Evolutionary conservation across 1,140 invertebrate genomes (phyloP).

Genomic region (Drosophila aff.): DNA sequence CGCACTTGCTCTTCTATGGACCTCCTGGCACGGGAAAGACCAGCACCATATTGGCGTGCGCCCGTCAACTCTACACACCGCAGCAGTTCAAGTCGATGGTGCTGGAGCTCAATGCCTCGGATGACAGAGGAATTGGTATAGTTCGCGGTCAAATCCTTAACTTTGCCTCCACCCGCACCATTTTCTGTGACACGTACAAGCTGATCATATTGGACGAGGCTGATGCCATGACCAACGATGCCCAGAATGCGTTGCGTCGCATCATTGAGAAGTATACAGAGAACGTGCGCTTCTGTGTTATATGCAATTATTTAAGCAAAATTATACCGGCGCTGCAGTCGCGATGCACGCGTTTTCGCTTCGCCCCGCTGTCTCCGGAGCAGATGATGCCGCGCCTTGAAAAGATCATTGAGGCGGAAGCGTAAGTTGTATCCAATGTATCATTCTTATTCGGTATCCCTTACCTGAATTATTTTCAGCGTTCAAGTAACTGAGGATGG

Average conservation of each 20-base stretch:
- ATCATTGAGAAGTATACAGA: conserved; percentile 99
- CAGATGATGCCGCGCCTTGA: conserved; percentile 97
- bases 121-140: conserved; percentile 99
- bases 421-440: conserved; percentile 86
- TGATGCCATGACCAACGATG: conserved; percentile 99
- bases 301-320: conserved; percentile 99
- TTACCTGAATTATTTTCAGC: conserved; percentile 85
- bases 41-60: conserved; percentile 98
- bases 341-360: conserved; percentile 98
- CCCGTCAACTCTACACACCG: conserved; percentile 95
- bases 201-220: conserved; percentile 99
- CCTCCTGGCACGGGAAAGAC: conserved; percentile 99
- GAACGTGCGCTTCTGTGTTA: conserved; percentile 99
- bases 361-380: conserved; percentile 93
- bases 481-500: conserved; percentile 95
- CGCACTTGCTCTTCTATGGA: conserved; percentile 99
- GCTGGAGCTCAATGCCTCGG: conserved; percentile 98
- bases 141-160: conserved; percentile 98
- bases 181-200: conserved; percentile 97
- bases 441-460: neutral
- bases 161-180: conserved; percentile 98
- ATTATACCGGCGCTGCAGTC: conserved; percentile 99
- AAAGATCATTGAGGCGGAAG: conserved; percentile 94
- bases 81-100: conserved; percentile 90
- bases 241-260: conserved; percentile 98